Base-by-base conservation (phyloP, 2,888 invertebrate species). In the Belgica antarctica region DNA sequence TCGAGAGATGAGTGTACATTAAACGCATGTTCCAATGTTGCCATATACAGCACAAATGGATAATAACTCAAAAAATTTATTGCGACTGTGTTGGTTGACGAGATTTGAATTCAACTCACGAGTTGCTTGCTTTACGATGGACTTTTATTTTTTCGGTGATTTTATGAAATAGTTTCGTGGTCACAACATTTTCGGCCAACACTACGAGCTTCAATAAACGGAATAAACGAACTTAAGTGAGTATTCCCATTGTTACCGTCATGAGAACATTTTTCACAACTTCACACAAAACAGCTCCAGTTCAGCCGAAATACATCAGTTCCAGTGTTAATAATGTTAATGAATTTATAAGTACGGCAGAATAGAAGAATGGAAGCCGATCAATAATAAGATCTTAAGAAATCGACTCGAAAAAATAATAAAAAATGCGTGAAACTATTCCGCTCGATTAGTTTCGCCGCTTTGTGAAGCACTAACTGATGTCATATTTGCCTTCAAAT, bases 61-160 rank as follows among this genome's bases (percentile, higher is more conserved):
- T 73, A 71, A 46, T 73, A 72, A 10, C 59, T 63, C 19, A 61
- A 28, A 7, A 59, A 66, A 10, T 27, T n/a, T 3, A 15, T 68
- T 59, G 72, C 72, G 63, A 76, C 76, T 0, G 73, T 72, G 4
- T 74, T 72, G 68, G 75, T 75, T 76, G 77, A 70, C 76, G 73
- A 59, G 3, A 77, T 52, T 52, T 52, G 52, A 52, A 52, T 52
- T 52, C 52, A 4, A 52, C 24, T 52, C 52, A 52, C 52, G 52
- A 52, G 24, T 52, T 52, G 10, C 12, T 34, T 34, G 7, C 12
- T 34, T 34, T 34, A 8, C 12, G 7, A 8, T 34, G 7, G 7
- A 8, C 12, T 34, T 34, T 34, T 34, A 7, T 19, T 12, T 52
- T 52, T 52, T 52, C 52, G 52, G 52, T 22, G 22, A 3, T 59